These are phyloP conservation scores for Acanthosepion pharaonis DNA, from an alignment of 2,888 invertebrate genomes.

Conservation along the genomic window DNA sequence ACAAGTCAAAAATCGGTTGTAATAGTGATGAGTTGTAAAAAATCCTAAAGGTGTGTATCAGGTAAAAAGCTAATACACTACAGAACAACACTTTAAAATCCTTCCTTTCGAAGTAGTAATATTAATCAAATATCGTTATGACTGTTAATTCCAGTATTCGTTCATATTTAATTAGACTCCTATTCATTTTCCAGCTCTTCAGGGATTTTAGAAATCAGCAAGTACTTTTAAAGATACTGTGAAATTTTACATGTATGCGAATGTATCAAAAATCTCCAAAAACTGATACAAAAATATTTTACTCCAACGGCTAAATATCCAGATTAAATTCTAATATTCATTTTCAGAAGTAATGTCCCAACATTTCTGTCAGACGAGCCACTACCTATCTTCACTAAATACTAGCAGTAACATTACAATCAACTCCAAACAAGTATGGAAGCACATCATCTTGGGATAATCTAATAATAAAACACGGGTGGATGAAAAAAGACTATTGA, in stretches of 20 bases:
- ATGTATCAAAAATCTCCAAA: not conserved
- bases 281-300: too few species aligned
- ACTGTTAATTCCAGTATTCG: not conserved
- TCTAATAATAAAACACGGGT: not conserved
- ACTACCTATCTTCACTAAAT: not conserved
- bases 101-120: not conserved
- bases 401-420: not conserved
- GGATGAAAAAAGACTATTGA: not conserved
- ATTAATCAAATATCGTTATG: not conserved
- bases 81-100: too few species aligned
- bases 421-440: not conserved
- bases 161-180: not conserved
- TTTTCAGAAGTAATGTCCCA: too few species aligned
- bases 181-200: not conserved
- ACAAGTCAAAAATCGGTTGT: not conserved
- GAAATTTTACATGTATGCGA: not conserved
- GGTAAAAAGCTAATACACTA: too few species aligned
- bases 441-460: not conserved
- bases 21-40: not conserved
- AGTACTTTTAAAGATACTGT: not conserved
- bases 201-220: not conserved
- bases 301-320: not conserved
- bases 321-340: not conserved
- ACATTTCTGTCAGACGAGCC: not conserved
- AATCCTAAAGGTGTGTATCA: not conserved